Evolutionary conservation across 2,797 vertebrate species (phyloP).

Genomic region (Momotus momota): DNA sequence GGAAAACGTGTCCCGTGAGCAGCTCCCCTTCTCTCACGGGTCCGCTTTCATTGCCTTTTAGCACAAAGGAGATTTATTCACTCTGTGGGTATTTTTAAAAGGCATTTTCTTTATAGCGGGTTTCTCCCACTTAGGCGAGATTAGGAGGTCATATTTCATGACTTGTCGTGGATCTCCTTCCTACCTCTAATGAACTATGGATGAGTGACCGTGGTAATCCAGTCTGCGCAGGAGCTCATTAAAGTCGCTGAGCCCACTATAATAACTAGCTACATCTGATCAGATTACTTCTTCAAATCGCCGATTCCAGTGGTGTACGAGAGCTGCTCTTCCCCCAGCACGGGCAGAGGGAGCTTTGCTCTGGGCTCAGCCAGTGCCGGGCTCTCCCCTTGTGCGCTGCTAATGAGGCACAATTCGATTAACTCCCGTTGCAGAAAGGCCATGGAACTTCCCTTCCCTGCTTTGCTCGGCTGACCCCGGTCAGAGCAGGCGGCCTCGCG

Average conservation of each 20-base stretch:
- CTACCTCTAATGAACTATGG: conserved; percentile 73
- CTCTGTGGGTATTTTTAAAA: conserved; percentile 57
- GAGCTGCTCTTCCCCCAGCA: neutral
- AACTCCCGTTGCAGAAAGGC: neutral
- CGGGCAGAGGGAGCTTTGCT: neutral
- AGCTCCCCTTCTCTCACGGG: neutral
- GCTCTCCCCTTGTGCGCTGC: neutral
- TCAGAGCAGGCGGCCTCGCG: neutral
- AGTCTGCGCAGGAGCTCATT: conserved; percentile 69
- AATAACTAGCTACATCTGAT: conserved; percentile 60
- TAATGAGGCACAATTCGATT: neutral
- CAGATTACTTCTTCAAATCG: conserved; percentile 49
- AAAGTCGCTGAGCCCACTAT: conserved; percentile 39
- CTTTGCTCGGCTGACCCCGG: neutral
- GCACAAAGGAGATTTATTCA: conserved; percentile 63
- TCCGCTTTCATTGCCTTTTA: conserved; percentile 25
- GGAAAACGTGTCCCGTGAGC: neutral
- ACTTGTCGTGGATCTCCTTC: conserved; percentile 56
- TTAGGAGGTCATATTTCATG: conserved; percentile 72
- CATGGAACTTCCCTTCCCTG: neutral
- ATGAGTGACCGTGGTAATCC: conserved; percentile 69
- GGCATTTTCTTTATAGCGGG: conserved; percentile 57
- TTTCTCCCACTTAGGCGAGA: conserved; percentile 62
- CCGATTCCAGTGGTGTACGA: neutral
- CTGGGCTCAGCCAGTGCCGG: neutral